These are phyloP conservation scores for Limnodromus scolopaceus DNA, from an alignment of 2,797 vertebrate species.

Conservation along the genomic window DNA sequence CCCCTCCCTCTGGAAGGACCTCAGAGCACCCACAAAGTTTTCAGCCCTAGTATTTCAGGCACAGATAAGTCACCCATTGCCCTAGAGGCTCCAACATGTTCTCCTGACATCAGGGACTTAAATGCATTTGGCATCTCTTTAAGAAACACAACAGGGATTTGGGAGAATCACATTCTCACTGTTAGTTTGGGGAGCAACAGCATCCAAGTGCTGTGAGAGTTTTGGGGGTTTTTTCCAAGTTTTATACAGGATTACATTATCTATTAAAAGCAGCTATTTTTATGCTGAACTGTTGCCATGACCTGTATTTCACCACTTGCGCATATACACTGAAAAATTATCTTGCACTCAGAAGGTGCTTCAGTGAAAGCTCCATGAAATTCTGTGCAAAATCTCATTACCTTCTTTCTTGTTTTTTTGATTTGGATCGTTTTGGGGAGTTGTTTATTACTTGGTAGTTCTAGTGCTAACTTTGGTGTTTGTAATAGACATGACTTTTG, in stretches of 20 bases:
- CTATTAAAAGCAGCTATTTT: conserved; percentile 61
- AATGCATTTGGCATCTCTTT: neutral
- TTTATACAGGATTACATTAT: conserved; percentile 39
- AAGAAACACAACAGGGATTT: conserved; percentile 19
- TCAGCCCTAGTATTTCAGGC: neutral
- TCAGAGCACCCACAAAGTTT: neutral
- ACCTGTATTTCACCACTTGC: conserved; percentile 42
- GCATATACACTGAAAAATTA: neutral
- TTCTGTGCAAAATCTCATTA: conserved; percentile 42
- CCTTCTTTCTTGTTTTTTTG: neutral
- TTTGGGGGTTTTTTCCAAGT: neutral
- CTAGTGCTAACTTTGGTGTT: neutral
- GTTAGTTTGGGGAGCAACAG: neutral
- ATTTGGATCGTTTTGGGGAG: neutral
- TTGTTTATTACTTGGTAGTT: neutral
- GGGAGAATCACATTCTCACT: neutral
- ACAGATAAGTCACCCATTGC: neutral
- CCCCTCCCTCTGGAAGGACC: neutral
- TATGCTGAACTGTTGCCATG: conserved; percentile 31
- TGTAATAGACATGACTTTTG: neutral
- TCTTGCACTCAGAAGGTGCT: conserved; percentile 43
- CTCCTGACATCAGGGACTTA: neutral
- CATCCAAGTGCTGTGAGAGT: conserved; percentile 1
- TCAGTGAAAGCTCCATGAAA: neutral
- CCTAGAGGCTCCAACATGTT: neutral